Evolutionary conservation across 2,113 vertebrate genomes (phyloP), one percentile per base, ranked within the genome.

Genomic region (Poeciliopsis retropinna): DNA sequence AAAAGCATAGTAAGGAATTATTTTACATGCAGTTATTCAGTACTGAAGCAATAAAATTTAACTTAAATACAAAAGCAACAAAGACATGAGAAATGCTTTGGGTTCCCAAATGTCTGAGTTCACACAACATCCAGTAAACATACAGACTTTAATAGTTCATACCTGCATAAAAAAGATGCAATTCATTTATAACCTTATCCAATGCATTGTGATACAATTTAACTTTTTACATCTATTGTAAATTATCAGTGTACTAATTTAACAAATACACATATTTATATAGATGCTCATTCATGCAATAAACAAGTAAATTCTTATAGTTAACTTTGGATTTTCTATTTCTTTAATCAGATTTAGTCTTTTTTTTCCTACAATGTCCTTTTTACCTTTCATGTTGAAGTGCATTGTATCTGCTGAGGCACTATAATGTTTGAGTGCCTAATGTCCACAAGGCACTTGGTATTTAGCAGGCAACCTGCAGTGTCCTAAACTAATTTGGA

Each of bases 401-500:
- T 28, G 39, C 54, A 27, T 25, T 86, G 77, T 19, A 75, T 63
- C 73, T 70, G 60, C 70, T 54, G 32, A 51, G 69, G 60, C 73
- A 62, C 44, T 76, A 22, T 68, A 65, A 77, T 47, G 39, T 17
- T 37, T 31, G 27, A 62, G 60, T 54, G 44, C 67, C 31, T 77
- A 67, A 83, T 66, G 82, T 77, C 79, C 68, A 71, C 28, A 70
- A 90, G 81, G 63, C 77, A 76, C 84, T 78, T 84, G 83, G 81
- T 80, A 87, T 91, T 88, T 85, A 83, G 81, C 44, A 84, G 72
- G 76, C 73, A 76, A 74, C 78, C 73, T 78, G 75, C 44, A 83
- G 85, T 74, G 63, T 88, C 81, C 84, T 91, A 93, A 92, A 90
- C 87, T 87, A 78, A 92, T 93, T 90, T 76, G 47, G 83, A 76